Evolutionary conservation across 30 jellyfish, hydroid and myxozoan genomes (phyloP).

Genomic region (Aurelia aurita): DNA sequence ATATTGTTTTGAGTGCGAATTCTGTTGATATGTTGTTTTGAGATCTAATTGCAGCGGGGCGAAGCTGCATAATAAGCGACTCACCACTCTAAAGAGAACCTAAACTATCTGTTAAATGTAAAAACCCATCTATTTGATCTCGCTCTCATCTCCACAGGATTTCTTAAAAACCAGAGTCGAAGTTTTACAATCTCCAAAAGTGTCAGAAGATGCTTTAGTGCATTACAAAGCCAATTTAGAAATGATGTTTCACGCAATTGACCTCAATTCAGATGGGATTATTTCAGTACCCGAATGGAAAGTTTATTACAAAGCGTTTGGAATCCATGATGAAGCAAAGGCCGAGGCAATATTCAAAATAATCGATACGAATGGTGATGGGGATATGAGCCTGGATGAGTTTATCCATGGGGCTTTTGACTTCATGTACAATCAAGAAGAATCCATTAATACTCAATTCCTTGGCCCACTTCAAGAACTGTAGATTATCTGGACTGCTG

Average conservation of each 20-base stretch:
- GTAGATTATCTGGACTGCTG: not conserved
- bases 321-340: conserved; percentile 44
- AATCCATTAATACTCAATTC: conserved; percentile 28
- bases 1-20: too few relatives aligned
- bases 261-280: conserved; percentile 63
- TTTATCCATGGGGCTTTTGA: conserved; percentile 63
- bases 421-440: conserved; percentile 70
- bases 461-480: conserved; percentile 60
- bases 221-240: conserved; percentile 63
- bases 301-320: conserved; percentile 67
- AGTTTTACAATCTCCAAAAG: conserved; percentile 28
- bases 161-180: conserved; percentile 39
- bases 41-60: too few relatives aligned
- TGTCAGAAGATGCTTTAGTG: conserved; percentile 37
- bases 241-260: conserved; percentile 65
- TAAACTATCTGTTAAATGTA: too few relatives aligned
- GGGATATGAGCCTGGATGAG: conserved; percentile 69
- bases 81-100: too few relatives aligned
- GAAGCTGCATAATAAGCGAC: too few relatives aligned
- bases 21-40: too few relatives aligned
- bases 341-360: conserved; percentile 68
- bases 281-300: conserved; percentile 73
- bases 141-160: conserved; percentile 24
- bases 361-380: conserved; percentile 66
- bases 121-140: not conserved